Percentiles rank a stretch among this genome's conserved stretches.
These are phyloP conservation scores for Phycodurus eques DNA, from an alignment of 2,113 vertebrate species.

Conservation along the genomic window DNA sequence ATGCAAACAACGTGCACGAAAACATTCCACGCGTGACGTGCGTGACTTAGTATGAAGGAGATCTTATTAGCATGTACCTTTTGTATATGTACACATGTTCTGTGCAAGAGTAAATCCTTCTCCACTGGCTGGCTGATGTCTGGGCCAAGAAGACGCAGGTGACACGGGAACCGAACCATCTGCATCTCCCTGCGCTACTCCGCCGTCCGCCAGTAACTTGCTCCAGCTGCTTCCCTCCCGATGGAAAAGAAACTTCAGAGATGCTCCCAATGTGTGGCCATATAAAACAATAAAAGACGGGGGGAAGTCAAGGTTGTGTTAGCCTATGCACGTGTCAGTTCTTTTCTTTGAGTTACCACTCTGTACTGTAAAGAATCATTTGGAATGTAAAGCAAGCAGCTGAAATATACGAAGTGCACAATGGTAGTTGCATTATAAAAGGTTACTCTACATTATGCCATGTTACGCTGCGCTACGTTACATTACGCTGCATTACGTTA, in stretches of 20 bases:
- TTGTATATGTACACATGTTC: slow-evolving; percentile 17
- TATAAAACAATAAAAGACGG: slow-evolving; percentile 44
- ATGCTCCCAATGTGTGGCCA: slow-evolving; percentile 39
- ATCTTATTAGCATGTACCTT: slow-evolving; percentile 37
- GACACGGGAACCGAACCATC: slow-evolving; percentile 70
- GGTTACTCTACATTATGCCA: not conserved
- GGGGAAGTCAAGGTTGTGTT: slow-evolving; percentile 25
- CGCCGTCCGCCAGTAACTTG: slow-evolving; percentile 49
- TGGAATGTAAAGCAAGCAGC: not conserved
- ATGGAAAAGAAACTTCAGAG: slow-evolving; percentile 55
- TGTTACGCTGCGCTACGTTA: not conserved
- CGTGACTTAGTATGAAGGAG: slow-evolving; percentile 26
- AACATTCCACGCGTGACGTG: slow-evolving; percentile 23
- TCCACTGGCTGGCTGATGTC: slow-evolving; percentile 49
- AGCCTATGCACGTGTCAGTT: slow-evolving; percentile 37
- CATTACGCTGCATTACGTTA: not conserved
- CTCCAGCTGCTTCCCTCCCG: slow-evolving; percentile 54
- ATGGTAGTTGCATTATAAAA: not conserved
- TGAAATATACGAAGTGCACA: not conserved
- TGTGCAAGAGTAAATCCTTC: slow-evolving; percentile 49
- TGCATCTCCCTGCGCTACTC: slow-evolving; percentile 37
- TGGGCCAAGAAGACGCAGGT: slow-evolving; percentile 62
- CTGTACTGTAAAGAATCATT: slow-evolving; percentile 2
- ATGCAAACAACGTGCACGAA: slow-evolving; percentile 30
- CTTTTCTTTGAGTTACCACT: slow-evolving; percentile 23